Evolutionary conservation across 2,888 invertebrate genomes (phyloP).

Genomic region (Colostygia pectinataria): DNA sequence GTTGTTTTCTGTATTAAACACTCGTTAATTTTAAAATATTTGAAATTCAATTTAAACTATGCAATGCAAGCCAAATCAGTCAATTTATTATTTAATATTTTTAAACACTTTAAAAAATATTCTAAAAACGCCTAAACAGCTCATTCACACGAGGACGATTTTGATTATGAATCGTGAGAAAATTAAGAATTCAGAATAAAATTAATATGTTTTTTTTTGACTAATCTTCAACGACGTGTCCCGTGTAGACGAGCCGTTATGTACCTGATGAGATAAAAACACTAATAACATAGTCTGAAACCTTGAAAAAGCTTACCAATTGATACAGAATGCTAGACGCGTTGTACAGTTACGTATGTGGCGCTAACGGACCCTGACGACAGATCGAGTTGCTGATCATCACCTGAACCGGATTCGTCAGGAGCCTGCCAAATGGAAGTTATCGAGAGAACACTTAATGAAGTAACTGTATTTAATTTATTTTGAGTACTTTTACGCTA

Average conservation of each 20-base stretch:
- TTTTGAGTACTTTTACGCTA: too few species aligned
- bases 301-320: conserved; percentile 1
- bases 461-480: neutral
- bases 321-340: conserved; percentile 14
- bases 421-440: neutral
- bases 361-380: conserved; percentile 17
- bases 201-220: too few species aligned
- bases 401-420: conserved; percentile 26
- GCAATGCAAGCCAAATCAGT: too few species aligned
- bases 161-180: too few species aligned
- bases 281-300: neutral
- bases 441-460: neutral
- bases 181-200: too few species aligned
- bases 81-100: too few species aligned
- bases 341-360: conserved; percentile 29
- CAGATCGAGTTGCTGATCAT: conserved; percentile 16
- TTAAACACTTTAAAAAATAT: too few species aligned
- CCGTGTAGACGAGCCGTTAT: too few species aligned
- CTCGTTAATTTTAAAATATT: conserved; percentile 6
- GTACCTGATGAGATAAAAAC: too few species aligned
- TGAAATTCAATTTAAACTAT: neutral
- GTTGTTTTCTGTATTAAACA: conserved; percentile 5
- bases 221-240: too few species aligned
- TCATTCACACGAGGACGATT: too few species aligned
- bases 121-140: too few species aligned